A percentile compares a stretch with the other conserved stretches of the same genome.
Conservation (phyloP, 2,888 invertebrate genomes). For the Halictus ligatus region DNA sequence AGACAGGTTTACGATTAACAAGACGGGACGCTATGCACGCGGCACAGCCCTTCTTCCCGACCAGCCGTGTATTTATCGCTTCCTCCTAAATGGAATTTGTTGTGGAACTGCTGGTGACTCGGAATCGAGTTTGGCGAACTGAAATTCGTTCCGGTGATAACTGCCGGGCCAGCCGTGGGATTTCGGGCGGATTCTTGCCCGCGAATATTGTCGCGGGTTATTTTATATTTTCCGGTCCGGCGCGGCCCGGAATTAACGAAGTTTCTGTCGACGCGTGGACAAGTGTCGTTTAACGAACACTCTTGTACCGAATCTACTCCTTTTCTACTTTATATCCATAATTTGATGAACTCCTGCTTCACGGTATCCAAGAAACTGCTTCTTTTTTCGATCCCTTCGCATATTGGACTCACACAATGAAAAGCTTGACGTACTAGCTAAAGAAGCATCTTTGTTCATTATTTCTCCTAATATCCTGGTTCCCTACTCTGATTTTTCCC, state of each 20-base stretch:
- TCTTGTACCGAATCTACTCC: no score
- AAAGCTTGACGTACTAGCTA: no score
- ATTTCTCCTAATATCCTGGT: no score
- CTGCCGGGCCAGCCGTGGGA: neutral
- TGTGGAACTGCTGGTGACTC: slow-evolving; percentile 5
- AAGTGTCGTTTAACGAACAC: slow-evolving; percentile 4
- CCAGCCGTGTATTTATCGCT: slow-evolving; percentile 10
- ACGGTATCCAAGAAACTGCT: no score
- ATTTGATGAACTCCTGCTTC: no score
- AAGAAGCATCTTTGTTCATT: no score
- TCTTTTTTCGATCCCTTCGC: no score
- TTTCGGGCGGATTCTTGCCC: neutral
- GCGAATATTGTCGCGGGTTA: neutral
- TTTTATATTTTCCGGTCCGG: neutral
- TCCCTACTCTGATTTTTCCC: no score
- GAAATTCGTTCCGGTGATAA: slow-evolving; percentile 7
- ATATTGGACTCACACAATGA: no score
- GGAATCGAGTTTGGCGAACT: slow-evolving; percentile 22
- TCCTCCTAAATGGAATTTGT: slow-evolving; percentile 28
- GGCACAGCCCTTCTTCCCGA: neutral
- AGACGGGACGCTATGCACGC: neutral
- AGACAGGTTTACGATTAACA: neutral
- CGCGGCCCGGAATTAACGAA: neutral
- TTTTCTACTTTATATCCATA: no score
- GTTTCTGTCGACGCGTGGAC: neutral